Percentiles rank a stretch among this genome's conserved stretches.
Evolutionary conservation across 1,140 invertebrate species (phyloP).

Genomic region (Caenorhabditis brenneri): DNA sequence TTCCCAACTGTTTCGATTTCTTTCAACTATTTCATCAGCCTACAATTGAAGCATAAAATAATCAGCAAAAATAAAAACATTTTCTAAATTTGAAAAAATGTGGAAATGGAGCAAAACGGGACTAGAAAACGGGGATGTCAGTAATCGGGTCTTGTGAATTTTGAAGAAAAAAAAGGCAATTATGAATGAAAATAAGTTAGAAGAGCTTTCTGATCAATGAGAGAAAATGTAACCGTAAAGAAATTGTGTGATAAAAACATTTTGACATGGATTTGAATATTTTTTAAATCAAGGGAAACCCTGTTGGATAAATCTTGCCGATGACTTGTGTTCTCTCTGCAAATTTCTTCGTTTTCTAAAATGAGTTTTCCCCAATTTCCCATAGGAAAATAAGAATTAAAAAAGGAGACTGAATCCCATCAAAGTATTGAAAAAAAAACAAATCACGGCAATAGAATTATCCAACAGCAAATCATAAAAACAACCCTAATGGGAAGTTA

Average conservation of each 20-base stretch:
- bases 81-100: background rate
- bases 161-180: background rate
- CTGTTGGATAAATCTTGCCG: conserved; percentile 35
- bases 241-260: conserved; percentile 20
- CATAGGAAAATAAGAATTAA: background rate
- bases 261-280: background rate
- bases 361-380: background rate
- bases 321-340: background rate
- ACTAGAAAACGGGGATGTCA: background rate
- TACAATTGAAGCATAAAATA: conserved; percentile 21
- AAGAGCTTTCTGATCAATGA: background rate
- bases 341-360: background rate
- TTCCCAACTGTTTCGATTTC: conserved; percentile 10
- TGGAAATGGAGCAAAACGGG: background rate
- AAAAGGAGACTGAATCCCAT: background rate
- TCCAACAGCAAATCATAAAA: conserved; percentile 1
- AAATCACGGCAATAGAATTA: conserved; percentile 21
- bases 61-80: background rate
- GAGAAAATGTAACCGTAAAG: background rate
- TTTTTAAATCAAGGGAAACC: background rate
- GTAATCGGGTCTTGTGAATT: background rate
- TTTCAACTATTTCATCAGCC: conserved; percentile 7
- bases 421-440: background rate
- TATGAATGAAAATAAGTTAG: background rate
- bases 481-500: no score